phyloP scores from a whole-genome alignment of 2,113 vertebrate species.

The Xiphorhynchus elegans region DNA sequence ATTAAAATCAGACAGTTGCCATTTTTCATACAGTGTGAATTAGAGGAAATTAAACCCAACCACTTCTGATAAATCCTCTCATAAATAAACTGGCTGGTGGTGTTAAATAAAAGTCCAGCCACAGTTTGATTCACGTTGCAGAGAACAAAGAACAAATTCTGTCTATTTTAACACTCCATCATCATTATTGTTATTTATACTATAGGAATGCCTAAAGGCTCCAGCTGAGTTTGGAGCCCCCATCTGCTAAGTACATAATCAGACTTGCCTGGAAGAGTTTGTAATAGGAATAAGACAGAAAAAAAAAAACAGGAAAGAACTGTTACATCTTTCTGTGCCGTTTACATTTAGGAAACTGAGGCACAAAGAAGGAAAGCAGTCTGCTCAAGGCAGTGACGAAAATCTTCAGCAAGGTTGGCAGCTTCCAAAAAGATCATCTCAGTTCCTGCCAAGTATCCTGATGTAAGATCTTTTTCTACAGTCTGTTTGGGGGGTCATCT shows the following conservation, averaged over 20 bases:
- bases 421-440: not conserved
- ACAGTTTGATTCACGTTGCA: constrained; percentile 20
- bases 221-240: constrained; percentile 37
- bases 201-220: not conserved
- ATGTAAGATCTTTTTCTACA: not conserved
- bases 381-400: not conserved
- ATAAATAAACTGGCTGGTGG: constrained; percentile 51
- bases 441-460: not conserved
- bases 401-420: not conserved
- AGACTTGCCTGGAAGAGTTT: not conserved
- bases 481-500: not conserved
- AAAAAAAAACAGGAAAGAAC: not conserved
- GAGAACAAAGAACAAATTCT: constrained; percentile 29
- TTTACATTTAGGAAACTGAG: not conserved
- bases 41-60: constrained; percentile 64
- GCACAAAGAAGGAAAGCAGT: not conserved
- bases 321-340: not conserved
- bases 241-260: not conserved
- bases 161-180: constrained; percentile 4
- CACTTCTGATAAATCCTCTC: constrained; percentile 61
- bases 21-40: constrained; percentile 52
- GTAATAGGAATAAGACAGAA: not conserved
- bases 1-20: constrained; percentile 51
- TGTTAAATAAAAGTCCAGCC: constrained; percentile 28
- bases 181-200: constrained; percentile 44